Evolutionary conservation across 2,888 invertebrate genomes (phyloP), one percentile per base, ranked within the genome.

Genomic region (Cephalotes varians): DNA sequence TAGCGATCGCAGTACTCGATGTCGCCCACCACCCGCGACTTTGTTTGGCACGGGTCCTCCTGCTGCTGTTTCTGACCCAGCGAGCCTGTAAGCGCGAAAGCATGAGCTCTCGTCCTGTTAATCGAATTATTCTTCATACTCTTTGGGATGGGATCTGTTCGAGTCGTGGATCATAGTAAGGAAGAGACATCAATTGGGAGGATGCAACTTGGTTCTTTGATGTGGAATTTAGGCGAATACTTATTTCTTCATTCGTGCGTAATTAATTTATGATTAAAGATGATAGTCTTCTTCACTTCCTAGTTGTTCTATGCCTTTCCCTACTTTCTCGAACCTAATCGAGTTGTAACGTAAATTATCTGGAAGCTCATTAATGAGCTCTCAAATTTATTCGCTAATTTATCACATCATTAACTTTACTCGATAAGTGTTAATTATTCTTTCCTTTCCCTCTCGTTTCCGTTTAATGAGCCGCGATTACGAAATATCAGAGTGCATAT

Each of bases 41-140:
- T 98, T 37, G 96, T 95, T 95, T 98, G 97, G 95, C 98, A 98
- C 0, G 98, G 98, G 94, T 98, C 98, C 88, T 97, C 97, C 91
- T 96, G 96, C 65, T 92, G 92, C 74, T 93, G 92, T 83, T 94
- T 94, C 86, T 94, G 94, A 31, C 90, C 93, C 9, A 84, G 64
- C 4, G 92, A 86, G 77, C 91, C 94, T 94, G 83, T 2, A 88
- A 79, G 44, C 18, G 18, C 12, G 15, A 12, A 25, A 44, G 28
- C 6, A 21, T 56, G 2, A 69, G 56, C 10, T 4, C 54, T 56
- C 18, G 21, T 28, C 12, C 5, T 28, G 9, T 10, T 37, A 25
- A 2, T 25, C 18, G 3, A 7, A 1, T 58, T 73, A 25, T 49
- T 25, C 34, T 25, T 62, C 12, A 15, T 18, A 25, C n/a, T 49